These are phyloP conservation scores for Chrysomallon squamiferum DNA, from an alignment of 1,140 invertebrate genomes.

Conservation along the genomic window DNA sequence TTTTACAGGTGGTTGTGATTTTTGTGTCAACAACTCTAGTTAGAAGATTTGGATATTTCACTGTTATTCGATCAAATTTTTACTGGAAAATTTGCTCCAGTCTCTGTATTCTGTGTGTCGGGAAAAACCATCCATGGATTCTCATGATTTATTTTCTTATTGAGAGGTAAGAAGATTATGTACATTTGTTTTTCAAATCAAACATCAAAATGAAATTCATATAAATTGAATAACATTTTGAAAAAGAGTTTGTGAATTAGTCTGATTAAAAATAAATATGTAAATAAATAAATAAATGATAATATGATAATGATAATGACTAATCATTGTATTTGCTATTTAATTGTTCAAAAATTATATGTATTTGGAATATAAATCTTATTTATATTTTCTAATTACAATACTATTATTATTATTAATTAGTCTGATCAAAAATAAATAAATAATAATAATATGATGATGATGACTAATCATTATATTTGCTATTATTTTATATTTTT, in stretches of 20 bases:
- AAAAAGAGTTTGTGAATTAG: too few relatives aligned
- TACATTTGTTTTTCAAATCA: too few relatives aligned
- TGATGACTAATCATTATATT: too few relatives aligned
- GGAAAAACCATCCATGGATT: conserved; percentile 31
- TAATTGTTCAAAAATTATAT: not conserved
- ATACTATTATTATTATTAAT: too few relatives aligned
- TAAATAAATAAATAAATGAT: too few relatives aligned
- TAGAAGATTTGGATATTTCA: conserved; percentile 41
- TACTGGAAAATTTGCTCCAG: conserved; percentile 46
- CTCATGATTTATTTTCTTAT: conserved; percentile 50
- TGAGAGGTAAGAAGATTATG: conserved; percentile 56
- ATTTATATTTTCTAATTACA: not conserved
- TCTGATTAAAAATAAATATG: too few relatives aligned
- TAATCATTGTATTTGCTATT: too few relatives aligned
- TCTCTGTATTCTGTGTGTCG: conserved; percentile 38
- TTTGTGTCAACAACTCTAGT: conserved; percentile 21
- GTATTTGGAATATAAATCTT: not conserved
- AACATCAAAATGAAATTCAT: too few relatives aligned
- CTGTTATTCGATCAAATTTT: conserved; percentile 43
- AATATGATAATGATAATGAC: too few relatives aligned
- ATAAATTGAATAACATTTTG: too few relatives aligned
- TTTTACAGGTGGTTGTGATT: conserved; percentile 1
- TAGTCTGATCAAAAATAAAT: too few relatives aligned
- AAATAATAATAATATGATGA: too few relatives aligned
- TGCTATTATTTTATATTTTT: not conserved